Percentiles rank a stretch among this genome's conserved stretches.
phyloP scores from a whole-genome alignment of 2,888 invertebrate species.

The Venusia cambrica region DNA sequence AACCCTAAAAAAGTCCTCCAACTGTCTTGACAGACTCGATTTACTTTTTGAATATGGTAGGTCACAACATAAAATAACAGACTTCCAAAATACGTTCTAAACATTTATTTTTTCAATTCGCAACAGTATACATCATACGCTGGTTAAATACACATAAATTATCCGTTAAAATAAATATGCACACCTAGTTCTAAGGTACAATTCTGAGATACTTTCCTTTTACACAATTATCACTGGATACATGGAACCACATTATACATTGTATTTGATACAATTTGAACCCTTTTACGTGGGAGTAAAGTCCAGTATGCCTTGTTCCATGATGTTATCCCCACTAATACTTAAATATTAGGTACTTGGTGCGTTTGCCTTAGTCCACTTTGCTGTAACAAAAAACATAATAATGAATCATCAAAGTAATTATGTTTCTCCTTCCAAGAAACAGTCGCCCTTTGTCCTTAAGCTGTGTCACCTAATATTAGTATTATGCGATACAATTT shows the following conservation, averaged over 20 bases:
- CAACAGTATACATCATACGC: constrained; percentile 43
- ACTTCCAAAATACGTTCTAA: constrained; percentile 36
- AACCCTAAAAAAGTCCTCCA: no score
- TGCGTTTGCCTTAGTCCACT: constrained; percentile 50
- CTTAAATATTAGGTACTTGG: constrained; percentile 48
- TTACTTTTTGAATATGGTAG: no score
- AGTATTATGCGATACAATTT: no score
- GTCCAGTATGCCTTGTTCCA: constrained; percentile 15
- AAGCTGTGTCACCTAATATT: no score
- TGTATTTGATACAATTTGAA: constrained; percentile 21
- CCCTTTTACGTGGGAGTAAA: constrained; percentile 3
- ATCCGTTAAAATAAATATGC: constrained; percentile 60
- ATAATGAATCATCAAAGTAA: no score
- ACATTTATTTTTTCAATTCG: constrained; percentile 52
- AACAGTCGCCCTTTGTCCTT: no score
- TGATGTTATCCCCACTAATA: constrained; percentile 53
- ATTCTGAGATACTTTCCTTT: constrained; percentile 59
- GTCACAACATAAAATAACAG: constrained; percentile 18
- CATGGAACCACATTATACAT: constrained; percentile 22
- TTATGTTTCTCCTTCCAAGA: no score
- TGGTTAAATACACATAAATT: constrained; percentile 50
- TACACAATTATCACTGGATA: constrained; percentile 45
- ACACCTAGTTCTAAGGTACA: constrained; percentile 60
- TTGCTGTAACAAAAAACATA: constrained; percentile 55
- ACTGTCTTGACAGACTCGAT: no score